phyloP scores from a whole-genome alignment of 1,140 invertebrate species.

The Myzus persicae region DNA sequence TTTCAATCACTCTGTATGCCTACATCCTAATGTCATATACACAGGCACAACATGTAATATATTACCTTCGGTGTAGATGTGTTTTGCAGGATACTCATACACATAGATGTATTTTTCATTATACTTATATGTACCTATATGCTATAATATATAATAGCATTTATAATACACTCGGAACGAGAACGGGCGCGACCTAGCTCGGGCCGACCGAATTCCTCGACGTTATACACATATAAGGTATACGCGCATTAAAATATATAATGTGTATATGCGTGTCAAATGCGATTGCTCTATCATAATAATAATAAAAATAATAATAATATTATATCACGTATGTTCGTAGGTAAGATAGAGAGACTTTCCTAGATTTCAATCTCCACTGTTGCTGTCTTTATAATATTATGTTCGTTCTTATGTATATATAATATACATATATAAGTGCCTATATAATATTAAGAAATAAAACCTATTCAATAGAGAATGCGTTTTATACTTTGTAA shows the following conservation, averaged over 20 bases:
- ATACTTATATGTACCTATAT: neutral
- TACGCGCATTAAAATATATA: neutral
- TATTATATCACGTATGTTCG: neutral
- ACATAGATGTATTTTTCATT: neutral
- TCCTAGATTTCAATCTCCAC: neutral
- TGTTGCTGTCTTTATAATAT: neutral
- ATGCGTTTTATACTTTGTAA: neutral
- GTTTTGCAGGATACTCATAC: neutral
- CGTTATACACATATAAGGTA: neutral
- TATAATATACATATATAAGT: neutral
- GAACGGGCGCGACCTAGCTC: neutral
- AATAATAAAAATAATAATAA: neutral
- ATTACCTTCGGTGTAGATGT: neutral
- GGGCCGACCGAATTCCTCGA: neutral
- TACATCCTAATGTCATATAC: neutral
- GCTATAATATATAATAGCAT: neutral
- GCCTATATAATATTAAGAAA: neutral
- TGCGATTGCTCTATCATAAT: slow-evolving; percentile 10
- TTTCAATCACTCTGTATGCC: neutral
- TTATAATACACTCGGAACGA: neutral
- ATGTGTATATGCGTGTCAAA: neutral
- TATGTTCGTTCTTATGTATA: neutral
- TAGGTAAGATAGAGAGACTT: neutral
- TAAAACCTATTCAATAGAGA: neutral
- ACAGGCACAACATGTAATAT: neutral